A percentile compares a stretch with the other conserved stretches of the same genome.
These are phyloP conservation scores for Antechinus flavipes DNA, from an alignment of 2,113 vertebrate species.

Conservation along the genomic window DNA sequence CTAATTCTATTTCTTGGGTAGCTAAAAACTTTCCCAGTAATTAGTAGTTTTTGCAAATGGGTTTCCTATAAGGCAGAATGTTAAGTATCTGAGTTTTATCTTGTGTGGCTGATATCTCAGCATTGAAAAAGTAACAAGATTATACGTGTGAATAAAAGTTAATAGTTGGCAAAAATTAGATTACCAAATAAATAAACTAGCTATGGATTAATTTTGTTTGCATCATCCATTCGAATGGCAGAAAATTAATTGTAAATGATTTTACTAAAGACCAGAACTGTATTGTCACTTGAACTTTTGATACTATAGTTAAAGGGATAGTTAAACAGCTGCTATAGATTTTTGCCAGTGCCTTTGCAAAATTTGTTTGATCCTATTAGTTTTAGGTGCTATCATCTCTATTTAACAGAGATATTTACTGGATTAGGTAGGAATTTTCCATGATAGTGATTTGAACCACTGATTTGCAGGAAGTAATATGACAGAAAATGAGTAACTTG, in stretches of 20 bases:
- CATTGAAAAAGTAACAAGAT: neutral
- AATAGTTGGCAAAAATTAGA: constrained; percentile 69
- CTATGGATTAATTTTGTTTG: constrained; percentile 70
- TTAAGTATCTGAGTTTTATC: constrained; percentile 62
- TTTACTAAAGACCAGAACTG: constrained; percentile 68
- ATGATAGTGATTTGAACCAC: constrained; percentile 39
- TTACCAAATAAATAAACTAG: constrained; percentile 66
- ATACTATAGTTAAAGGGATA: constrained; percentile 52
- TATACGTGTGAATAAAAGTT: constrained; percentile 41
- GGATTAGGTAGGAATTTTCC: constrained; percentile 24
- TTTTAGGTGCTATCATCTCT: constrained; percentile 55
- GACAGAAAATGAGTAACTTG: constrained; percentile 56
- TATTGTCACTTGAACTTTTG: constrained; percentile 70
- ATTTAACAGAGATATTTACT: constrained; percentile 44
- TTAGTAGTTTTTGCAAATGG: constrained; percentile 57
- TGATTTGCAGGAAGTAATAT: constrained; percentile 37
- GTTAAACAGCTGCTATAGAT: constrained; percentile 61
- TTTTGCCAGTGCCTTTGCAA: constrained; percentile 57
- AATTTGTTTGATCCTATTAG: constrained; percentile 60
- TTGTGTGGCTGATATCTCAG: constrained; percentile 35
- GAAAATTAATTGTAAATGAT: constrained; percentile 72
- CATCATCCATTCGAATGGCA: constrained; percentile 63
- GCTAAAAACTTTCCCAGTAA: constrained; percentile 48
- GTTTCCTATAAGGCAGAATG: constrained; percentile 38
- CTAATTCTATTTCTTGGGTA: constrained; percentile 32